Evolutionary conservation across 2,797 vertebrate species (phyloP).

Genomic region (Smutsia gigantea): DNA sequence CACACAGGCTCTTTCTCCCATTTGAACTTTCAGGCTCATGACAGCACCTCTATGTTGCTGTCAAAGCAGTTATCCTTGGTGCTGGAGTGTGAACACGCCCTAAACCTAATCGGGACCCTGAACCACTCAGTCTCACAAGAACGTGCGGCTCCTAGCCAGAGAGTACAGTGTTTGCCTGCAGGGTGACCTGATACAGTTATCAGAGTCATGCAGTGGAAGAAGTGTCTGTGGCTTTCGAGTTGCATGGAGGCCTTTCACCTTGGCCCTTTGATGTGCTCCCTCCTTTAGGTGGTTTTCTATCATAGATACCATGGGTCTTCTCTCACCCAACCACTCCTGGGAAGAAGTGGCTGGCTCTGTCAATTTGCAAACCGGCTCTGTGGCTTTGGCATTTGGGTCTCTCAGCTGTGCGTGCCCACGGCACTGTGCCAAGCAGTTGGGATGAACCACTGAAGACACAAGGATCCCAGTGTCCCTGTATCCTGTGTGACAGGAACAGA

Average conservation of each 20-base stretch:
- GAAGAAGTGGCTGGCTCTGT: not conserved
- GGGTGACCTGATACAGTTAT: not conserved
- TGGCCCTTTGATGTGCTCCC: not conserved
- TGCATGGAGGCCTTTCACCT: not conserved
- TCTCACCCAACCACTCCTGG: not conserved
- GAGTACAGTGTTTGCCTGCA: not conserved
- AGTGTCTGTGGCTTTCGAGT: not conserved
- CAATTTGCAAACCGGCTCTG: not conserved
- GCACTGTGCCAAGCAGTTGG: not conserved
- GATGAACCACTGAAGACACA: not conserved
- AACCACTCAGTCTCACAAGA: not conserved
- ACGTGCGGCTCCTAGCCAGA: too few relatives aligned
- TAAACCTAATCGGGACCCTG: not conserved
- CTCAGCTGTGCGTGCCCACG: not conserved
- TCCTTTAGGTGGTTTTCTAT: not conserved
- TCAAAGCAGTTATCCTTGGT: not conserved
- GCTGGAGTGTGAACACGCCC: fast-evolving
- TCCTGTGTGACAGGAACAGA: not conserved
- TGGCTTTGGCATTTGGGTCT: not conserved
- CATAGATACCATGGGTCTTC: not conserved
- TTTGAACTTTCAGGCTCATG: not conserved
- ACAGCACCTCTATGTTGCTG: not conserved
- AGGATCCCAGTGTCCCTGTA: not conserved
- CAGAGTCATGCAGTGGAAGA: not conserved
- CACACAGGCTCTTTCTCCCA: not conserved